phyloP scores from a whole-genome alignment of 2,113 vertebrate genomes.

The Ciconia maguari region DNA sequence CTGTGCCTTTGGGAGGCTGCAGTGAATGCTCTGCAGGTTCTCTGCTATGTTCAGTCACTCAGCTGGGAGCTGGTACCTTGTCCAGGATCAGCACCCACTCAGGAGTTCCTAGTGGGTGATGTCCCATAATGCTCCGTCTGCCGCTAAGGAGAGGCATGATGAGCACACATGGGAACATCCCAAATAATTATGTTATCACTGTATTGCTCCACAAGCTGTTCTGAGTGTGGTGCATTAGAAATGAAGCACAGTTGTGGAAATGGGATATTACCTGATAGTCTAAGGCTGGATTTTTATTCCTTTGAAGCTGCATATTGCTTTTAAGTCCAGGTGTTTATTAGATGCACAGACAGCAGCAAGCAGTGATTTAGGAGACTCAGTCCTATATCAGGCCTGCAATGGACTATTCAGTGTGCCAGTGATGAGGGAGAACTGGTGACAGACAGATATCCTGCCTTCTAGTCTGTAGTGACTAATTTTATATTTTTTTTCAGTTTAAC shows the following conservation, averaged over 20 bases:
- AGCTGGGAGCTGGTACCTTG: fast-evolving
- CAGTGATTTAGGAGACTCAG: neutral
- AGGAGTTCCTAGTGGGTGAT: neutral
- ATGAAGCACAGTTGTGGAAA: neutral
- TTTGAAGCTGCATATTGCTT: neutral
- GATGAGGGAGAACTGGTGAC: neutral
- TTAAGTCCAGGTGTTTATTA: neutral
- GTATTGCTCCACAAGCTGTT: neutral
- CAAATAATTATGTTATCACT: neutral
- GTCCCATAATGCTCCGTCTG: neutral
- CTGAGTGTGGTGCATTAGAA: neutral
- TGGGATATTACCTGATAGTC: neutral
- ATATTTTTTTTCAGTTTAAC: neutral
- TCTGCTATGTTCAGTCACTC: neutral
- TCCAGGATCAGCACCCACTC: neutral
- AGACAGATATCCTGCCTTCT: neutral
- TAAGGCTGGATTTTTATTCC: neutral
- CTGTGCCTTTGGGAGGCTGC: neutral
- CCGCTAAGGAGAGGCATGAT: neutral
- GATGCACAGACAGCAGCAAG: neutral
- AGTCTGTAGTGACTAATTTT: neutral
- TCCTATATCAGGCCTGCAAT: neutral
- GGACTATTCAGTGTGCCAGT: neutral
- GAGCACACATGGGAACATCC: neutral
- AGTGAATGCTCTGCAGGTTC: neutral